Percentiles rank a stretch among this genome's conserved stretches.
phyloP scores from a whole-genome alignment of 2,888 invertebrate genomes.

The Hypsopygia costalis region DNA sequence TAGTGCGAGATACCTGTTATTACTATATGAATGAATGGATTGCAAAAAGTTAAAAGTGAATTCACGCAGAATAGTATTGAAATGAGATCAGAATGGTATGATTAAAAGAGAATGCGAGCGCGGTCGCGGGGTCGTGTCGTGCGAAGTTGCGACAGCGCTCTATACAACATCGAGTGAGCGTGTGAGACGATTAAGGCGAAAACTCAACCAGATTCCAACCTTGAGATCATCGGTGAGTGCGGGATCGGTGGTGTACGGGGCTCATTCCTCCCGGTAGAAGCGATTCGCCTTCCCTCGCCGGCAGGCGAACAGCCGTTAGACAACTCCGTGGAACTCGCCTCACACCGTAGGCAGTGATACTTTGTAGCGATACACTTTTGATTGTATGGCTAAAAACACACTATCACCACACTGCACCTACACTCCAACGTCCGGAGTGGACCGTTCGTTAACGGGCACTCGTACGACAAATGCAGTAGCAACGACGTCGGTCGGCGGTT shows the following conservation, averaged over 20 bases:
- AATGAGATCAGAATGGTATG: conserved; percentile 62
- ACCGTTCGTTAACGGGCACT: conserved; percentile 67
- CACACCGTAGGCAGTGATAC: conserved; percentile 60
- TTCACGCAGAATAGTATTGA: conserved; percentile 33
- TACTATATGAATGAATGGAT: conserved; percentile 36
- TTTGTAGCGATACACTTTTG: conserved; percentile 74
- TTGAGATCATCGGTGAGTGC: conserved; percentile 80
- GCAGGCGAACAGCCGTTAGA: conserved; percentile 73
- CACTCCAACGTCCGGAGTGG: conserved; percentile 61
- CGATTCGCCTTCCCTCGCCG: conserved; percentile 72
- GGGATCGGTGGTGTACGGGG: conserved; percentile 71
- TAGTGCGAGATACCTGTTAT: neutral
- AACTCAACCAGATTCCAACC: conserved; percentile 54
- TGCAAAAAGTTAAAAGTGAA: conserved; percentile 19
- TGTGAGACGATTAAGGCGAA: conserved; percentile 9
- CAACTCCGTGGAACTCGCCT: conserved; percentile 63
- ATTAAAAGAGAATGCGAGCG: conserved; percentile 50
- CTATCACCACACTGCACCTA: conserved; percentile 74
- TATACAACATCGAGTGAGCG: conserved; percentile 17
- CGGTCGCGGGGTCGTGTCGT: conserved; percentile 55
- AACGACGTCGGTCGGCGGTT: conserved; percentile 55
- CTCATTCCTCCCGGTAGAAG: conserved; percentile 77
- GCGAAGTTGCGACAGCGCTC: conserved; percentile 55
- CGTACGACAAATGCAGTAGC: conserved; percentile 63
- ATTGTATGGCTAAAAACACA: conserved; percentile 77